Evolutionary conservation across 2,888 invertebrate genomes (phyloP).

Genomic region (Protophormia terraenovae): DNA sequence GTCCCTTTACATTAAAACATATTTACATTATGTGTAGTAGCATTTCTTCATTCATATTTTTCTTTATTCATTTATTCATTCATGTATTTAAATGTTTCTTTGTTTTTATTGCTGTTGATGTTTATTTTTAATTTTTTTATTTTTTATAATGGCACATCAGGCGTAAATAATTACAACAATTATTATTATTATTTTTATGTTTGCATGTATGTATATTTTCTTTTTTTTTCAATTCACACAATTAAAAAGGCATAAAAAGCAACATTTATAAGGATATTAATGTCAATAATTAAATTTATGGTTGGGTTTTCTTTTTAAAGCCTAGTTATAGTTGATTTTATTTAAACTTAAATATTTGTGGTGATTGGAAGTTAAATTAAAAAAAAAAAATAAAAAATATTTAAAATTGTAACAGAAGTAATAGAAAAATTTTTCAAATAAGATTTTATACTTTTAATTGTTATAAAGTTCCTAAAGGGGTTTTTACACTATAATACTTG

Average conservation of each 20-base stretch:
- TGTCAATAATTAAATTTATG: slow-evolving; percentile 53
- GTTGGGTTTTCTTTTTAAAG: not conserved
- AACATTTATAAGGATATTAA: slow-evolving; percentile 55
- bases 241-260: slow-evolving; percentile 52
- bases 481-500: too few relatives aligned
- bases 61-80: slow-evolving; percentile 26
- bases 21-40: too few relatives aligned
- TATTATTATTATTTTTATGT: slow-evolving; percentile 28
- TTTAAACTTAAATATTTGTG: too few relatives aligned
- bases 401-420: too few relatives aligned
- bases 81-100: slow-evolving; percentile 48
- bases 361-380: too few relatives aligned
- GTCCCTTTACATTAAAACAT: slow-evolving; percentile 5
- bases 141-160: slow-evolving; percentile 34
- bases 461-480: too few relatives aligned
- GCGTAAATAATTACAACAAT: slow-evolving; percentile 62
- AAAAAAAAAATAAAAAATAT: too few relatives aligned
- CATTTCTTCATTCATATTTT: slow-evolving; percentile 15
- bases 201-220: not conserved
- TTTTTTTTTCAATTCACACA: slow-evolving; percentile 18
- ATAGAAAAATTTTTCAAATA: too few relatives aligned
- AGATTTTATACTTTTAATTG: too few relatives aligned
- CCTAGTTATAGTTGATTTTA: not conserved
- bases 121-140: not conserved
- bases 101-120: slow-evolving; percentile 17